Percentiles rank a stretch among this genome's conserved stretches.
These are phyloP conservation scores for Tachysurus fulvidraco DNA, from an alignment of 2,113 vertebrate species.

Conservation along the genomic window DNA sequence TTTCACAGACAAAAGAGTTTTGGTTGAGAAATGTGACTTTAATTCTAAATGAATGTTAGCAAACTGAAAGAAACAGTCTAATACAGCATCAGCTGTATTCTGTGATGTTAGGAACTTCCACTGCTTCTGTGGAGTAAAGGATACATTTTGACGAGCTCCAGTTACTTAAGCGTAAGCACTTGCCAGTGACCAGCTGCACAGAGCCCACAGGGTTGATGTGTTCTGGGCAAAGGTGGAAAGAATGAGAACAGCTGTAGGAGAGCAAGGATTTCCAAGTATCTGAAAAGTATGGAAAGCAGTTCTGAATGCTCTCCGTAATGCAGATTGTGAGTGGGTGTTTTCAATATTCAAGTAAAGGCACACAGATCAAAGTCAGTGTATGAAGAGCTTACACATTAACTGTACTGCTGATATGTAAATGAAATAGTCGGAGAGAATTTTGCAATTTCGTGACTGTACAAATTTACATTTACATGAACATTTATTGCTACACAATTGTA, in stretches of 20 bases:
- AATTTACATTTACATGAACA: too few species aligned
- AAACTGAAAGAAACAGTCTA: too few species aligned
- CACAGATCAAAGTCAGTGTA: background rate
- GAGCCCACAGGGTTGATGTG: background rate
- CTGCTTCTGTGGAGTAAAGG: background rate
- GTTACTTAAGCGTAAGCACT: background rate
- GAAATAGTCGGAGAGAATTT: background rate
- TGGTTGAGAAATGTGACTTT: too few species aligned
- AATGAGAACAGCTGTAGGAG: constrained; percentile 2
- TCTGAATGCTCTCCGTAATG: background rate
- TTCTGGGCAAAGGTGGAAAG: constrained; percentile 8
- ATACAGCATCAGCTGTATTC: background rate
- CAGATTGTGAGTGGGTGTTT: constrained; percentile 18
- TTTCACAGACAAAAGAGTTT: too few species aligned
- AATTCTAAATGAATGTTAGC: too few species aligned
- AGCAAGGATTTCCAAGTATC: background rate
- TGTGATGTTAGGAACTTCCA: background rate
- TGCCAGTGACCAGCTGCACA: background rate
- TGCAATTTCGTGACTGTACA: background rate
- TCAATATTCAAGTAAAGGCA: background rate
- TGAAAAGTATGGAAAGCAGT: background rate
- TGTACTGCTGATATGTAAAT: background rate
- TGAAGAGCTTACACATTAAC: constrained; percentile 5
- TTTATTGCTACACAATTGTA: background rate
- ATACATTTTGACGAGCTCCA: background rate